Base-by-base conservation (phyloP, 2,888 invertebrate genomes). In the Spisula solida region DNA sequence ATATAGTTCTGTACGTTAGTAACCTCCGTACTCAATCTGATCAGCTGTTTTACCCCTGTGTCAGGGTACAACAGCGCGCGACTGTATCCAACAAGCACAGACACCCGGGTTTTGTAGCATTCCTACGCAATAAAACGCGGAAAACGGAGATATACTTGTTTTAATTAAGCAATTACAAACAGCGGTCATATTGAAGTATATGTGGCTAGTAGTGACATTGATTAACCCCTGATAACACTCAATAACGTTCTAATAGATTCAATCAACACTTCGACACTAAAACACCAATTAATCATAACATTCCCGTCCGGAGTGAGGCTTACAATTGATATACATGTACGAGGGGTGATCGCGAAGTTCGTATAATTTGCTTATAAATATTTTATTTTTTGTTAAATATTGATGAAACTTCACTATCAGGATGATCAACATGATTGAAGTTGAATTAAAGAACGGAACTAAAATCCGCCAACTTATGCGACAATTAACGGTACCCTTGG, bases 1-100 rank as follows among this genome's bases (percentile, higher is more conserved):
- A 75, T 75, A 75, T 75, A 34, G 75, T 34, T 75, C 31, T 75
- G 75, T 25, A 75, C 75, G 75, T 75, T 14, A 75, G 75, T 31
- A 75, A 75, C 75, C 75, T 18, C 14, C 31, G 31, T 25, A 14
- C 16, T 25, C 31, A 75, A 70, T 75, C 75, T 75, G 75, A 75
- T 75, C 34, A 34, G 29, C 34, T 34, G 75, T 75, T 34, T 41
- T 25, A 75, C 29, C 12, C n/a, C 29, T 34, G 75, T 75, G 34
- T 34, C 75, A 75, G 75, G 75, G 16, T 75, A 75, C 34, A 75
- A 25, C 75, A 75, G 75, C 34, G 29, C 14, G 75, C 1, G 75
- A 75, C 75, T 16, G 75, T 75, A 75, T 16, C 75, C 34, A 31
- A 10, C 34, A 31, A 75, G 75, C 34, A 75, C 75, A 34, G 31